phyloP scores from a whole-genome alignment of 1,140 invertebrate species.

The Chironomus tepperi region DNA sequence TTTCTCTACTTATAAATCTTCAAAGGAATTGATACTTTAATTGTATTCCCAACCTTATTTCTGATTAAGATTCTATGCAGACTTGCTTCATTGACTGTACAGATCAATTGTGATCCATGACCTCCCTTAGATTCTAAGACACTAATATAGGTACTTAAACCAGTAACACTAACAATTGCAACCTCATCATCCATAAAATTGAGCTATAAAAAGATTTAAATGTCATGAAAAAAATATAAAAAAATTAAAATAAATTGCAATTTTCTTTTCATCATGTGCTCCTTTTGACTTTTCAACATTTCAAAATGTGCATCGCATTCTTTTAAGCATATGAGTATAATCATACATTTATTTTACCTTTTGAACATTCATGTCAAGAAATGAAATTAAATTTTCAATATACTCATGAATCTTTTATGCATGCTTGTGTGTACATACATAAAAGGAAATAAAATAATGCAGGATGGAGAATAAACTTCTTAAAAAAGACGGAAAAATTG shows the following conservation, averaged over 20 bases:
- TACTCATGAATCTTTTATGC: not conserved
- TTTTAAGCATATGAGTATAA: not conserved
- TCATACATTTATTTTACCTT: not conserved
- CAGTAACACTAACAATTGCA: too few relatives aligned
- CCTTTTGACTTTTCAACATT: constrained; percentile 6
- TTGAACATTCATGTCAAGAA: not conserved
- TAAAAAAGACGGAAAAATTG: not conserved
- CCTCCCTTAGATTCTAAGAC: too few relatives aligned
- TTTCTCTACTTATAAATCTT: too few relatives aligned
- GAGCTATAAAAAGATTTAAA: not conserved
- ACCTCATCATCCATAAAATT: too few relatives aligned
- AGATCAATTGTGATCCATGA: too few relatives aligned
- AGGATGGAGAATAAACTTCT: not conserved
- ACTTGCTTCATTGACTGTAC: too few relatives aligned
- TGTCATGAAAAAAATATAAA: too few relatives aligned
- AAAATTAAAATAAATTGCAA: too few relatives aligned
- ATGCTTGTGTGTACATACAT: not conserved
- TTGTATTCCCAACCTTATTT: too few relatives aligned
- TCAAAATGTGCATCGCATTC: not conserved
- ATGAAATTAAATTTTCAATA: constrained; percentile 11
- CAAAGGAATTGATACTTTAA: too few relatives aligned
- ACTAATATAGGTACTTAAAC: too few relatives aligned
- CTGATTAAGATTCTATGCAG: too few relatives aligned
- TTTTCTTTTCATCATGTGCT: not conserved
- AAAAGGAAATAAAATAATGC: not conserved